Evolutionary conservation across 1,140 invertebrate species (phyloP).

Genomic region (Caenorhabditis tropicalis): DNA sequence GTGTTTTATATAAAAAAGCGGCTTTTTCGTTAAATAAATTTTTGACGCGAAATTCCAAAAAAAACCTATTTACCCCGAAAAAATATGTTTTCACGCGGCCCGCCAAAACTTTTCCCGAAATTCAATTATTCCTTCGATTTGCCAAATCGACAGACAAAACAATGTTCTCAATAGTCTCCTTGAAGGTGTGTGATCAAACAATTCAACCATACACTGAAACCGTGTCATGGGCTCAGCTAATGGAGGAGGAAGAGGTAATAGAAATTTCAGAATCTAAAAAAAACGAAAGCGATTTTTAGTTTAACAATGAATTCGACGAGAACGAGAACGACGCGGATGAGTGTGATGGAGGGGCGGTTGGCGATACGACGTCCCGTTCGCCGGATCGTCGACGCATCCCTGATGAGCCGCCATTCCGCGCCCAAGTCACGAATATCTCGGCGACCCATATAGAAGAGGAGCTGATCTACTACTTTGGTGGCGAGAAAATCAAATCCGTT

Average conservation of each 20-base stretch:
- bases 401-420: background rate
- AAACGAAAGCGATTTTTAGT: background rate
- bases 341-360: background rate
- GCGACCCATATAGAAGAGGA: background rate
- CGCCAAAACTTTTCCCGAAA: no score
- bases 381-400: background rate
- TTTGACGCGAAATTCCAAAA: background rate
- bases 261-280: background rate
- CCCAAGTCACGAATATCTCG: conserved; percentile 12
- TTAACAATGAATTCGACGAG: background rate
- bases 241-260: conserved; percentile 17
- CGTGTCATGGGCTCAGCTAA: conserved; percentile 13
- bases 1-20: no score
- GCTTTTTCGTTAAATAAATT: background rate
- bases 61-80: no score
- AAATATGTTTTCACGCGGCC: no score
- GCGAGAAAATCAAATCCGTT: background rate
- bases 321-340: background rate
- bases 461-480: conserved; percentile 17
- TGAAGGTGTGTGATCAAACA: conserved; percentile 6
- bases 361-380: background rate
- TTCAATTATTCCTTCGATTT: background rate
- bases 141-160: background rate
- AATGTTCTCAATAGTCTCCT: background rate
- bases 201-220: background rate